Evolutionary conservation across 2,113 vertebrate genomes (phyloP).

Genomic region (Passer montanus): DNA sequence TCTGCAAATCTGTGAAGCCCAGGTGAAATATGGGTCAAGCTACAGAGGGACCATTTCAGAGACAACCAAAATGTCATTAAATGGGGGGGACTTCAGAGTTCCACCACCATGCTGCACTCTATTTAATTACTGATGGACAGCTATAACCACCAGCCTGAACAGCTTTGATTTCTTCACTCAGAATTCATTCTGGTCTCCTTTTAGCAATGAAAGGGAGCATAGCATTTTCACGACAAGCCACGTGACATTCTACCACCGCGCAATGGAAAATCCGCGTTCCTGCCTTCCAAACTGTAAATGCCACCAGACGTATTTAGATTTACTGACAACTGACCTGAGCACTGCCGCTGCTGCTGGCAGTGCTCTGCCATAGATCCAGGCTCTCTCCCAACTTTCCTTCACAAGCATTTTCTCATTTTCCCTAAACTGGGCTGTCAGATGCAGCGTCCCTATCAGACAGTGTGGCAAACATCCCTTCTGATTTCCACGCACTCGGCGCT

Average conservation of each 20-base stretch:
- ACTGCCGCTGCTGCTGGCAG: neutral
- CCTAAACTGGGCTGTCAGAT: neutral
- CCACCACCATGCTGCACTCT: neutral
- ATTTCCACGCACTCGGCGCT: fast-evolving
- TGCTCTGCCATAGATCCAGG: neutral
- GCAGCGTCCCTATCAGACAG: neutral
- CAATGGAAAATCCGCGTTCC: neutral
- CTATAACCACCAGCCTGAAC: neutral
- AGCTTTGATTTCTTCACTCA: neutral
- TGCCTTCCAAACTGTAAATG: conserved; percentile 28
- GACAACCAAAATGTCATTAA: neutral
- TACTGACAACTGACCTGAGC: conserved; percentile 7
- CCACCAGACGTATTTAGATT: neutral
- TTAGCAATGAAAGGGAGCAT: neutral
- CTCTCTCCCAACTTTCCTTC: neutral
- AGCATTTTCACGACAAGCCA: neutral
- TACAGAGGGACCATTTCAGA: neutral
- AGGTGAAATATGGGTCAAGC: neutral
- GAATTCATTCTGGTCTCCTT: neutral
- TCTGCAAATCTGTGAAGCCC: neutral
- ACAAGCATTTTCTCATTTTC: neutral
- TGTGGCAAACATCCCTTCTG: neutral
- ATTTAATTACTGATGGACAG: neutral
- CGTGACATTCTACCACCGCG: neutral
- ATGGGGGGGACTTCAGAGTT: neutral